Conservation (phyloP, 2,797 vertebrate species). For the Morus bassanus region DNA sequence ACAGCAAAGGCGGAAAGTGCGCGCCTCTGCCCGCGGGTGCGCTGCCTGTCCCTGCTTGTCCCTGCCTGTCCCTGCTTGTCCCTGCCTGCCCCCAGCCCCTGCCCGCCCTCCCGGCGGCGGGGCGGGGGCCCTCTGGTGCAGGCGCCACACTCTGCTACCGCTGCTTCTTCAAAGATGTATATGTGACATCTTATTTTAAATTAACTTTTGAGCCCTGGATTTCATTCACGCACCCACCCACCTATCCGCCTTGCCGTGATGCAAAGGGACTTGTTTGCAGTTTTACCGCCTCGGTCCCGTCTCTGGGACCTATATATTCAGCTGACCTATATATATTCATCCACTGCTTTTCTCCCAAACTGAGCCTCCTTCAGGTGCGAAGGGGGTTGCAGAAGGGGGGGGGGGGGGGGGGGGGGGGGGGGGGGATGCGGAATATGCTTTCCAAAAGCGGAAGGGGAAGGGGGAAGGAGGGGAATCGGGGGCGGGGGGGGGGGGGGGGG, state of each 20-base stretch:
- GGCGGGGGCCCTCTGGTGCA: not conserved
- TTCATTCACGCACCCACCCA: not conserved
- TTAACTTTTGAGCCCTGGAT: not conserved
- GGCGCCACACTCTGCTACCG: not conserved
- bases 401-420: no score
- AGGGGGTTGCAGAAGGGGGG: not conserved
- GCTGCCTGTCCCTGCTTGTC: not conserved
- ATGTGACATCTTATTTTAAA: not conserved
- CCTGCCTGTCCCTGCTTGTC: not conserved
- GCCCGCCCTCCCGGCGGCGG: not conserved
- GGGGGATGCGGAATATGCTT: not conserved
- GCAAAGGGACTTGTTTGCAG: not conserved
- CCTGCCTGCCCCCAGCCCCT: not conserved
- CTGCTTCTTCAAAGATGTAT: not conserved
- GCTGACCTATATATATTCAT: not conserved
- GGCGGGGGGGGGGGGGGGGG: no score
- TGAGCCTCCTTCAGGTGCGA: not conserved
- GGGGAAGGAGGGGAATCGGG: rapidly evolving
- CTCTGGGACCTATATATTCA: not conserved
- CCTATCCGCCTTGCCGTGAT: not conserved
- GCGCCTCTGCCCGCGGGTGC: not conserved
- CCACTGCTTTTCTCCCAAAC: not conserved
- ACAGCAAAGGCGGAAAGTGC: not conserved
- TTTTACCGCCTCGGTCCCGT: not conserved
- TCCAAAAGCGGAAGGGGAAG: not conserved